Base-by-base conservation (phyloP, 2,888 invertebrate genomes). In the Heliconius sara region DNA sequence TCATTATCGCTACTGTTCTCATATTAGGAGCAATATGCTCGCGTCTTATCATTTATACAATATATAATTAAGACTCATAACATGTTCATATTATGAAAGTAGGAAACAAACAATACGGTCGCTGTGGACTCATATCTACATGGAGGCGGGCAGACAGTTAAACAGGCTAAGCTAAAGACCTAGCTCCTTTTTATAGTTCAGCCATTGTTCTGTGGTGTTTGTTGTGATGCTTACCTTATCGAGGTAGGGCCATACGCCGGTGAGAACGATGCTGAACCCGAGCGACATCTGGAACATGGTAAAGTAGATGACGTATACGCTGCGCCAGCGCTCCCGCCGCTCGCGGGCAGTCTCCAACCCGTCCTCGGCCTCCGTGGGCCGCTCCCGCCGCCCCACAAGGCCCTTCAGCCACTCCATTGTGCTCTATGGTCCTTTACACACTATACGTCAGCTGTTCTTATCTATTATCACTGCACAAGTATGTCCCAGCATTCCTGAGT, bases 251-350 rank as follows among this genome's bases (percentile, higher is more conserved):
- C 98, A 98, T 72, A 98, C 97, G 79, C 98, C 98, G 0, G 98
- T 98, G 70, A 98, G 95, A 84, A 98, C 97, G 84, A 98, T 97
- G 90, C 98, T 98, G 92, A 98, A 98, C 43, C 98, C 98, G 75
- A 98, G 94, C 0, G 98, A 97, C 96, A 98, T 98, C 84, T 98
- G 96, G 93, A 98, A 98, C 97, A 98, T 98, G 78, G 98, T 98
- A 91, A 98, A 98, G 92, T 98, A 98, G 87, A 98, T 97, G 68
- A 97, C 96, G 87, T 97, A 96, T 82, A 98, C 96, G 83, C 98
- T 98, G 84, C 96, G 96, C 97, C 97, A 97, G 92, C 98, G 95
- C 89, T 96, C 96, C 84, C 95, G 95, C 84, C 96, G 96, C 89
- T 98, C 96, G 80, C 93, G 92, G 68, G 93, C 89, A 9, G 96